Evolutionary conservation across 1,140 invertebrate genomes (phyloP).

Genomic region (Drosophila bocqueti): DNA sequence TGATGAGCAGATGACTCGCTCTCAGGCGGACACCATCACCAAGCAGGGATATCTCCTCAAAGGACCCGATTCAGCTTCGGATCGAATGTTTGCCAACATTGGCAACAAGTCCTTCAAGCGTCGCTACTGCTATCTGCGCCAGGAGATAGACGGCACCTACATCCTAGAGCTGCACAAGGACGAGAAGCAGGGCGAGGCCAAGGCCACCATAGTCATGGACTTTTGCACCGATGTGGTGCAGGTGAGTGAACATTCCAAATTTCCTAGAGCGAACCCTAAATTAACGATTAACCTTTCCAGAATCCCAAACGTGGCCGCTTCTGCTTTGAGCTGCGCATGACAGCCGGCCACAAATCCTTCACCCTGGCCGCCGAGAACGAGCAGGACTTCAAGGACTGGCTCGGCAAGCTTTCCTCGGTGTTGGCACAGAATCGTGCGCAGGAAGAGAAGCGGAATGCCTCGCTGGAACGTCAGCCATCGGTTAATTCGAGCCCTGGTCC

Average conservation of each 20-base stretch:
- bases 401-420: slow-evolving; percentile 90
- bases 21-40: slow-evolving; percentile 90
- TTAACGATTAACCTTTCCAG: slow-evolving; percentile 84
- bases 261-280: too few relatives aligned
- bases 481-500: slow-evolving; percentile 81
- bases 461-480: slow-evolving; percentile 88
- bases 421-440: slow-evolving; percentile 91
- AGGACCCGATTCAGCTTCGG: slow-evolving; percentile 93
- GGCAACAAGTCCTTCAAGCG: slow-evolving; percentile 96
- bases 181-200: slow-evolving; percentile 95
- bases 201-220: slow-evolving; percentile 96
- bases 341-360: slow-evolving; percentile 92
- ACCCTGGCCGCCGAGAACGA: slow-evolving; percentile 95
- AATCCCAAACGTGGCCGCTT: slow-evolving; percentile 94
- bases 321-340: slow-evolving; percentile 95
- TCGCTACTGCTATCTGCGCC: slow-evolving; percentile 94
- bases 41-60: slow-evolving; percentile 96
- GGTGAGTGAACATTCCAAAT: slow-evolving; percentile 85
- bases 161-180: slow-evolving; percentile 97
- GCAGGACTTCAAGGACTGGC: slow-evolving; percentile 94
- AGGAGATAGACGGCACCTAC: slow-evolving; percentile 95
- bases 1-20: slow-evolving; percentile 90
- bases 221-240: slow-evolving; percentile 95
- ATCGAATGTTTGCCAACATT: slow-evolving; percentile 94
- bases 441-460: slow-evolving; percentile 89